Base-by-base conservation (phyloP, 2,113 vertebrate genomes). In the Azemiops feae region DNA sequence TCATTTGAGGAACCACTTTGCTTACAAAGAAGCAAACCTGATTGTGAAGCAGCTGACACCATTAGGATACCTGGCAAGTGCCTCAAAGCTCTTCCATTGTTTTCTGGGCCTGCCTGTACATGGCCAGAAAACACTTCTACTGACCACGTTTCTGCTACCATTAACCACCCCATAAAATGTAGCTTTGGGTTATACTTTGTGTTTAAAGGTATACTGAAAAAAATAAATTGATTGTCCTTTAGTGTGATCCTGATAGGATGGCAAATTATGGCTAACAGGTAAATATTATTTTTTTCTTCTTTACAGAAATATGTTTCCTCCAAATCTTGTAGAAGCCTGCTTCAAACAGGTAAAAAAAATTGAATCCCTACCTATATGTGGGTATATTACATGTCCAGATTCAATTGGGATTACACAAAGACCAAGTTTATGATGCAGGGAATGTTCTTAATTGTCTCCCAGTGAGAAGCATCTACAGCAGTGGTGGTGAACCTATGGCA, bases 261-360 rank as follows among this genome's bases (percentile, higher is more conserved):
- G 2, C 87, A 47, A 0, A 4, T 0, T 69, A 22, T 88, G 69
- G 25, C 54, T 94, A 88, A 14, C 64, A 57, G 5, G 94, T 95
- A 94, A 89, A 27, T 81, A 39, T 18, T 64, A 57, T 55, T 60
- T 86, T 39, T 97, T 97, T 55, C 96, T 91, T 97, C 54, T 97
- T 97, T 97, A 85, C 98, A 99, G 99, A 97, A 99, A 99, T 91
- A 99, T 99, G 99, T 99, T 99, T 97, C 99, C 99, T 96, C 99
- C 99, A 81, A 99, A 99, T 95, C 95, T 99, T 95, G 98, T 99
- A 89, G 99, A 99, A 97, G 99, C 99, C 92, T 99, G 99, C 97
- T 99, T 99, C 95, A 99, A 99, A 97, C 99, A 99, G 99, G 99
- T 99, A 98, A 97, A 81, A 81, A 81, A 22, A 81, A 81, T 9